These are phyloP conservation scores for Malurus cyaneus DNA, from an alignment of 2,113 vertebrate genomes.

Conservation along the genomic window DNA sequence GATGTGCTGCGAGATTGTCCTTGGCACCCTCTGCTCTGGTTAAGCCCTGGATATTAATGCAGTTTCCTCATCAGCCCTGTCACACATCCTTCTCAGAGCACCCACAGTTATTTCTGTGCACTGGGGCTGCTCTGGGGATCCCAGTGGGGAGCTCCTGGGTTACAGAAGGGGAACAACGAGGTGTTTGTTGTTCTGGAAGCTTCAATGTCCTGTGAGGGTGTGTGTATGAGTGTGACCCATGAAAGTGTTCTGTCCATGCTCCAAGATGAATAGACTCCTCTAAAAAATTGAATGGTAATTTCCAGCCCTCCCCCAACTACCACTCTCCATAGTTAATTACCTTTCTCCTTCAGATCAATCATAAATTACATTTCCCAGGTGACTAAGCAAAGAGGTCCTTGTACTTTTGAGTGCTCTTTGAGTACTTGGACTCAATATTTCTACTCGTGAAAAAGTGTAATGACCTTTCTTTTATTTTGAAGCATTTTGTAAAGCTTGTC, in stretches of 20 bases:
- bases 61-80: background rate
- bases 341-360: background rate
- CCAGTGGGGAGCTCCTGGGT: background rate
- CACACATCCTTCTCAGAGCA: background rate
- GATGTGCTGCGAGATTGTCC: fast-evolving
- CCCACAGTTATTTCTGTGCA: background rate
- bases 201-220: background rate
- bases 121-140: background rate
- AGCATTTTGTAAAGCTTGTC: background rate
- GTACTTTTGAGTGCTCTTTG: background rate
- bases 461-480: background rate
- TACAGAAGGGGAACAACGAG: background rate
- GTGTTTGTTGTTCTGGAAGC: background rate
- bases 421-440: background rate
- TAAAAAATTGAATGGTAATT: background rate
- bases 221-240: background rate
- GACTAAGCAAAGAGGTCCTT: background rate
- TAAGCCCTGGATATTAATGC: too few relatives aligned
- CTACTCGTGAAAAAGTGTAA: background rate
- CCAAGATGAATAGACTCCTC: background rate
- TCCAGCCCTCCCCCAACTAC: background rate
- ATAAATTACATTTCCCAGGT: background rate
- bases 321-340: background rate
- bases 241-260: background rate
- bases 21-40: background rate